Evolutionary conservation across 2,888 invertebrate species (phyloP).

Genomic region (Crepidodera aurea): DNA sequence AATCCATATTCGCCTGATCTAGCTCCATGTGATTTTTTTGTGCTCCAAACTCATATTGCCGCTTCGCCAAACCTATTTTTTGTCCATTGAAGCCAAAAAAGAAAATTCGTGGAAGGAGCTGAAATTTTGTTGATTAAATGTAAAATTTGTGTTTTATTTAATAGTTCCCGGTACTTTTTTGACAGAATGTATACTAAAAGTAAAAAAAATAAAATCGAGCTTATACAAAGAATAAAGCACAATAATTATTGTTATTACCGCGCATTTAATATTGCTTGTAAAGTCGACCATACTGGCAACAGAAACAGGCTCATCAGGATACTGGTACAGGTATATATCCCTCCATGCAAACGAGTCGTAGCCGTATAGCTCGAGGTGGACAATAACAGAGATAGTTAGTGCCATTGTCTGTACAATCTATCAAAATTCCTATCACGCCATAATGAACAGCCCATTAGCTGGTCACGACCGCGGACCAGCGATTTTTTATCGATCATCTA

Average conservation of each 20-base stretch:
- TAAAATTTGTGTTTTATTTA: too few species aligned
- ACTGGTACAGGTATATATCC: not conserved
- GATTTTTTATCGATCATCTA: slow-evolving; percentile 23
- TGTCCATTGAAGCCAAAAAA: too few species aligned
- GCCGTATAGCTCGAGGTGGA: slow-evolving; percentile 27
- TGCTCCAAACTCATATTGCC: too few species aligned
- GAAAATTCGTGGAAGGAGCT: too few species aligned
- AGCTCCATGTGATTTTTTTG: too few species aligned
- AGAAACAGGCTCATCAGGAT: not conserved
- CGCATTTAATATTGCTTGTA: not conserved
- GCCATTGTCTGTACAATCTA: slow-evolving; percentile 34
- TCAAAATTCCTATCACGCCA: slow-evolving; percentile 39
- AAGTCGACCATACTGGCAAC: slow-evolving; percentile 1
- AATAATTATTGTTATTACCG: not conserved
- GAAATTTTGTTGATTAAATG: too few species aligned
- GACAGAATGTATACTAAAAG: too few species aligned
- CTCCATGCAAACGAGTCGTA: slow-evolving; percentile 16
- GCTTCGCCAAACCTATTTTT: too few species aligned
- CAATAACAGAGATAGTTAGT: slow-evolving; percentile 26
- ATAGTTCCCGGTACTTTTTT: too few species aligned
- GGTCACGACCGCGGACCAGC: slow-evolving; percentile 23
- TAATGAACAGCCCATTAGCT: slow-evolving; percentile 37
- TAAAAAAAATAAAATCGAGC: too few species aligned
- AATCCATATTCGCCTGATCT: too few species aligned
- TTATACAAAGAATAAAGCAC: not conserved